Conservation (phyloP, 2,797 vertebrate species). For the Halcyon leucocephala region DNA sequence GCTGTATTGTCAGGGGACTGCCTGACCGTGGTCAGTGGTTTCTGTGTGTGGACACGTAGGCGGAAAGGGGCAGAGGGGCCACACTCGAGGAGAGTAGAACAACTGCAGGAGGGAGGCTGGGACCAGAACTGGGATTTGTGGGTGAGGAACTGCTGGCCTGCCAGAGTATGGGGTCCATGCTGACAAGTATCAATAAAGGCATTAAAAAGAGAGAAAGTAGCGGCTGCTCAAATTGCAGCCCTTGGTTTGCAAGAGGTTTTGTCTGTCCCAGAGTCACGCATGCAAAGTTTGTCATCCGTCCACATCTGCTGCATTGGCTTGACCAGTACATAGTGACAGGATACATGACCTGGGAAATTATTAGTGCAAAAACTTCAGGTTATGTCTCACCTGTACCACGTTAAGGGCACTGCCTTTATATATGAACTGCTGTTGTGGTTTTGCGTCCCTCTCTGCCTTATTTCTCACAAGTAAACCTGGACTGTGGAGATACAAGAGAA, state of each 20-base stretch:
- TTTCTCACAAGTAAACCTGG: background rate
- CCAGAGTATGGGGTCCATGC: background rate
- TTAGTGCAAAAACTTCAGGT: background rate
- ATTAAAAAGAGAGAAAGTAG: background rate
- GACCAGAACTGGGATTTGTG: background rate
- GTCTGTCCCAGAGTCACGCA: fast-evolving
- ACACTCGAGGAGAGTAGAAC: background rate
- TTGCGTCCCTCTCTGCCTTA: fast-evolving
- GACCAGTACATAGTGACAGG: background rate
- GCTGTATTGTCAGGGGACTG: conserved; percentile 1
- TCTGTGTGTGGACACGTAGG: background rate
- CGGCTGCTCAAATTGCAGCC: background rate
- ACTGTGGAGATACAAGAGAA: background rate
- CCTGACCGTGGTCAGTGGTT: background rate
- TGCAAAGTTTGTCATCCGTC: background rate
- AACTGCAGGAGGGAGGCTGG: background rate
- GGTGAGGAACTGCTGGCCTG: background rate
- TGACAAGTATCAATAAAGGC: background rate
- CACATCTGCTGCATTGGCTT: background rate
- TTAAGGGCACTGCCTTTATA: background rate
- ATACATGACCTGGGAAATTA: background rate
- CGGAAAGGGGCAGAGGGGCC: background rate
- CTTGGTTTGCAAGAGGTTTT: background rate
- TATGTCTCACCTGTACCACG: background rate
- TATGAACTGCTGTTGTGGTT: background rate